Evolutionary conservation across 1,140 invertebrate species (phyloP), one percentile per base, ranked within the genome.

Genomic region (Artemia franciscana): DNA sequence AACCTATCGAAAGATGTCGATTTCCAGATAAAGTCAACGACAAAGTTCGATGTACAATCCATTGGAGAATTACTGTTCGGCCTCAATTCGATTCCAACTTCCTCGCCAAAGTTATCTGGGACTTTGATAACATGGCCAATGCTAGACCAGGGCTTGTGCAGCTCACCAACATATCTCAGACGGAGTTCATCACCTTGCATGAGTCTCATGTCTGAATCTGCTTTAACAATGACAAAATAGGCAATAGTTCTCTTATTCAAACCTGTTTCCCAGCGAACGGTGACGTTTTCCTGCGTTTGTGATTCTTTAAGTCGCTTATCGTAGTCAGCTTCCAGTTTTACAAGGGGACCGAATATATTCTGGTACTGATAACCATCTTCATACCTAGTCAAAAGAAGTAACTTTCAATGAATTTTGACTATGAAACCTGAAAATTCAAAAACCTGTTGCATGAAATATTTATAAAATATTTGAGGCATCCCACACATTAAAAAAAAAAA

Each of bases 1-100:
- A 72, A 90, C 88, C 91, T 83, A 73, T 98, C 93, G 74, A 99
- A 99, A 56, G 90, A 93, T 0, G 94, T 98, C 62, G 92, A 93
- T 72, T 99, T 99, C 96, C 95, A 99, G 23, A 98, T 96, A 75
- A 98, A 99, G 75, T 99, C 95, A 9, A 98, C 90, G 0, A 93
- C 89, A 76, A 97, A 99, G 73, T 95, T 95, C 58, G 87, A 87
- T 23, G 84, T 88, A 71, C 88, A 92, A 64, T 94, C 91, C 0
- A 84, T 84, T 0, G 93, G 92, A 0, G 91, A 90, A 21, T 86
- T 88, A 18, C 83, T 80, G 67, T 86, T 90, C 65, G 82, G 85
- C 71, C 96, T 97, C 68, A 99, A 73, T 72, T 99, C 95, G 24
- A 98, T 84, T 0, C 93, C 93, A 15, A 98, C 91, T 73, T 99